phyloP scores from a whole-genome alignment of 2,797 vertebrate genomes.

The Liparis tanakae region DNA sequence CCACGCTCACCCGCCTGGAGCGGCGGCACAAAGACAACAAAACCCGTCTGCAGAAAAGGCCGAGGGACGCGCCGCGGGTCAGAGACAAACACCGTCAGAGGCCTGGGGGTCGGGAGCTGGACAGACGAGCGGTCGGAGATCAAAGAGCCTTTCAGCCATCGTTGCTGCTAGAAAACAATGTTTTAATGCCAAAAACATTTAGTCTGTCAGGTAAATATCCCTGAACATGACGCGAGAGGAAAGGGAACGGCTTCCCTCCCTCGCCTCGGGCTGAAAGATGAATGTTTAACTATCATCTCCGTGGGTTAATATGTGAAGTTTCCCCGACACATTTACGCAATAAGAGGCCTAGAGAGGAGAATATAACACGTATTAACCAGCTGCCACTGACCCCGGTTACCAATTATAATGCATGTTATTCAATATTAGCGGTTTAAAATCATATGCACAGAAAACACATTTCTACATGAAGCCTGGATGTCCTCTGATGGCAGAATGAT shows the following conservation, averaged over 20 bases:
- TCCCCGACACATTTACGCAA: neutral
- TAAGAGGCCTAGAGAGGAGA: neutral
- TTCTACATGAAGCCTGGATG: neutral
- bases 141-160: neutral
- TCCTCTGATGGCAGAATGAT: neutral
- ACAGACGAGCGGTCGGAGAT: neutral
- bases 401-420: neutral
- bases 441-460: neutral
- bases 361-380: neutral
- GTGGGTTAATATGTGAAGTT: neutral
- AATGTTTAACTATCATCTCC: neutral
- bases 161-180: neutral
- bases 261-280: neutral
- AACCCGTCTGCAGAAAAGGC: slow-evolving; percentile 1
- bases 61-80: neutral
- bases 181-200: neutral
- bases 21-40: slow-evolving; percentile 5
- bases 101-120: neutral
- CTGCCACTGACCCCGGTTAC: too few relatives aligned
- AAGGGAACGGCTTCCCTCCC: neutral
- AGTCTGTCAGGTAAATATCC: neutral
- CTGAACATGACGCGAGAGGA: neutral
- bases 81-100: neutral
- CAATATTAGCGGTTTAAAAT: neutral
- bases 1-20: slow-evolving; percentile 15